Base-by-base conservation (phyloP, 2,113 vertebrate species). In the Panthera leo region DNA sequence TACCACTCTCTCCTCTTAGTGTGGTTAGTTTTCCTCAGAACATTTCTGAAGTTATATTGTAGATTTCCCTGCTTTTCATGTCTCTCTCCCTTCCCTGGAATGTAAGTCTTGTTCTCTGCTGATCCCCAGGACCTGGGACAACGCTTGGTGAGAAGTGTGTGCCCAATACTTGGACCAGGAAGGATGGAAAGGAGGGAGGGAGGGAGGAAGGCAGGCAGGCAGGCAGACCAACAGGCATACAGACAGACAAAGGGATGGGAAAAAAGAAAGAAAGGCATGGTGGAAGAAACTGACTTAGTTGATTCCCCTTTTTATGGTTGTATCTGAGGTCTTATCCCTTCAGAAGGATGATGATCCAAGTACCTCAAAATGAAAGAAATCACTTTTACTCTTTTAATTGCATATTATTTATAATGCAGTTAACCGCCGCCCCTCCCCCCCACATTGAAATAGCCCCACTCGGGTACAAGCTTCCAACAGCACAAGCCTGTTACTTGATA, bases 381-480 rank as follows among this genome's bases (percentile, higher is more conserved):
- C 51, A n/a, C 58, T 88, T 97, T 82, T 58, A 53, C 31, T 95
- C 39, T 85, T 94, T 83, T 7, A 85, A n/a, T 61, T 82, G 29
- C 18, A 10, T 83, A 13, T 53, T 48, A 89, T 27, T 45, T 34
- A 70, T 73, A 29, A 78, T 78, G 34, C 5, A 27, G 48, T 42
- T 94, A 71, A 89, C 36, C 7, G 1, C 45, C 7, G 7, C 42
- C 71, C 42, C 14, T 71, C 6, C 13, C 76, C 7, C 14, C 3
- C 18, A 42, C 16, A 42, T 82, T 71, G 82, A 76, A 76, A 55
- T 70, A 71, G 45, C 71, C 29, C 86, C 75, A 71, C 29, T 53
- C 63, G 42, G 39, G 11, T 53, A 63, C 5, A 18, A 11, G 15
- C 58, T 91, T 71, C 34, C 31, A 85, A 71, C 19, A 88, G 34